Evolutionary conservation across 2,888 invertebrate species (phyloP), one percentile per base, ranked within the genome.

Genomic region (Alviniconcha strummeri): DNA sequence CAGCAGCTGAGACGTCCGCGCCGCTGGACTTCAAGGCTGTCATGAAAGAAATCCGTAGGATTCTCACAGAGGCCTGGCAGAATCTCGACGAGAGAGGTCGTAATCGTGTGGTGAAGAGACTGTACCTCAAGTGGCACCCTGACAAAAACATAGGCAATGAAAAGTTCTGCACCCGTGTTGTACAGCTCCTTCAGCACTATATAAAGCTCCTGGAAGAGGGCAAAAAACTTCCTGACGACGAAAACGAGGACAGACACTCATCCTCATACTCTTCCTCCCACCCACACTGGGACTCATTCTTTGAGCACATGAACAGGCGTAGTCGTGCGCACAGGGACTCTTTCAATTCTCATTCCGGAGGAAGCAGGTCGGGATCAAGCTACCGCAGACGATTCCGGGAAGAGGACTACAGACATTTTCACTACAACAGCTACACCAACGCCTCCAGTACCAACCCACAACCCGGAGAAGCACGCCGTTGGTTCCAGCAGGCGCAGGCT

Each of bases 111-210:
- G 81, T 88, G 2, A 87, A 88, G 82, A 76, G 90, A 69, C 78
- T 89, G n/a, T 79, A 84, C 15, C 76, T 86, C 13, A 87, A 86
- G 71, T 90, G 88, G 88, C 89, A 89, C 81, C 89, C 89, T 72
- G 89, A 90, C 72, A 90, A 89, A 83, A 88, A 89, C 81, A 85
- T 76, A 11, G 81, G 83, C 52, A 83, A 84, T 19, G 83, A 83
- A n/a, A 80, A 72, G 11, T 78, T 88, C 19, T 84, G 86, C 36
- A 89, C 86, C 0, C 86, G 88, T 74, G 86, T 89, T 5, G 85
- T 86, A 55, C 86, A 88, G 81, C 87, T 84, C 64, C 85, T 89
- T 60, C 84, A 84, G 55, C 82, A 85, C 54, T 85, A 86, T 77
- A 54, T 87, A 1, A 36, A 81, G 36, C 80, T 78, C 60, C 83